Evolutionary conservation across 2,888 invertebrate genomes (phyloP), one percentile per base, ranked within the genome.

Genomic region (Leistus spinibarbis): DNA sequence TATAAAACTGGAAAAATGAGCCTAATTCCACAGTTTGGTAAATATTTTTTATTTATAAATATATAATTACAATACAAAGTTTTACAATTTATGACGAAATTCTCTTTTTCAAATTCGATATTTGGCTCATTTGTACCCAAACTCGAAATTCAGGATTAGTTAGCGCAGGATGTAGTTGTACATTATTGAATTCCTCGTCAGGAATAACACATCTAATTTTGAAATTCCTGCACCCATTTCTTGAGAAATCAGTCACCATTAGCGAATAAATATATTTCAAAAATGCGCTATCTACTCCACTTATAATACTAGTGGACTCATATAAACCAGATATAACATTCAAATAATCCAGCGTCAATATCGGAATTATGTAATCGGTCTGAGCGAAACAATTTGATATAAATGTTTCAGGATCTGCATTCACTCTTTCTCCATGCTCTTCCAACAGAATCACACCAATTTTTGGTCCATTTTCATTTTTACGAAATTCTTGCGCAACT

Each of bases 131-230:
- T 27, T 54, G 27, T 2, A 64, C 19, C 75, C 75, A 75, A 53
- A 65, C 54, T n/a, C 69, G 54, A 56, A 75, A 75, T 54, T 66
- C 57, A 0, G 75, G 69, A 63, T 69, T 68, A 13, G 27, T 23
- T 20, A 54, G 20, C 4, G 20, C 10, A 16, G 23, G 57, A 64
- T 75, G 68, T 27, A 24, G 53, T 10, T 63, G 54, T 19, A 75
- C 75, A 7, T 3, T 17, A 13, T 62, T 20, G 16, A 60, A 67
- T 20, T 73, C 7, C n/a, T 76, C 76, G 20, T 78, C 76, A 24
- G 78, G 78, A 56, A 78, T 77, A 62, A 78, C 54, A 54, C 77
- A 76, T 68, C 77, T 66, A 9, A 78, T 75, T 68, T 69, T 78
- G 10, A 57, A 69, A 65, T 78, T 78, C 66, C 64, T 69, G 40